Conservation (phyloP, 1,140 invertebrate genomes). For the Sesamia nonagrioides region DNA sequence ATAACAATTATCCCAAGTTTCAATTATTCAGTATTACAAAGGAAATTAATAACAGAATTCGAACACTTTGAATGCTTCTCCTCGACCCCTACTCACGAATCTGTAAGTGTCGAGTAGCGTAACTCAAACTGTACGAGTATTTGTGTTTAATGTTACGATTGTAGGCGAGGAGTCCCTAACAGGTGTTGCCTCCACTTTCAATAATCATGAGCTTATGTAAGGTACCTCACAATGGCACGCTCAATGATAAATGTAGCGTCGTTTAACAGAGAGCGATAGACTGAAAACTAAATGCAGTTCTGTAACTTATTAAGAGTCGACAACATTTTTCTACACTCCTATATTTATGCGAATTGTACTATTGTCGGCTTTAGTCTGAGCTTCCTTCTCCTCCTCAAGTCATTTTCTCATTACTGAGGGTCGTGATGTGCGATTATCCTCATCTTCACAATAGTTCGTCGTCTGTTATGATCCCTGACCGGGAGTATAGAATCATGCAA, state of each 20-base stretch:
- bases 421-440: no score
- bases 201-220: not conserved
- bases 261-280: not conserved
- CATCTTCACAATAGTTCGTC: no score
- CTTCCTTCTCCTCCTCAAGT: not conserved
- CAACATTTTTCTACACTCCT: not conserved
- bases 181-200: not conserved
- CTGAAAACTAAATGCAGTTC: not conserved
- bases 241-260: not conserved
- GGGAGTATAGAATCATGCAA: no score
- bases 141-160: not conserved
- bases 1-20: not conserved
- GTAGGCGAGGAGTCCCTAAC: not conserved
- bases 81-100: not conserved
- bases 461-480: no score
- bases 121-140: not conserved
- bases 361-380: not conserved
- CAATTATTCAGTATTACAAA: constrained; percentile 43
- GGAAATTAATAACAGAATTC: constrained; percentile 5
- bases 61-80: not conserved
- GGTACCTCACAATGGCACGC: no score
- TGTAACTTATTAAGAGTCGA: not conserved
- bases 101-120: not conserved
- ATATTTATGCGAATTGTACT: not conserved
- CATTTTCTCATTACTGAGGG: no score